These are phyloP conservation scores for Catotricha subobsoleta DNA, from an alignment of 2,888 invertebrate genomes.

Conservation along the genomic window DNA sequence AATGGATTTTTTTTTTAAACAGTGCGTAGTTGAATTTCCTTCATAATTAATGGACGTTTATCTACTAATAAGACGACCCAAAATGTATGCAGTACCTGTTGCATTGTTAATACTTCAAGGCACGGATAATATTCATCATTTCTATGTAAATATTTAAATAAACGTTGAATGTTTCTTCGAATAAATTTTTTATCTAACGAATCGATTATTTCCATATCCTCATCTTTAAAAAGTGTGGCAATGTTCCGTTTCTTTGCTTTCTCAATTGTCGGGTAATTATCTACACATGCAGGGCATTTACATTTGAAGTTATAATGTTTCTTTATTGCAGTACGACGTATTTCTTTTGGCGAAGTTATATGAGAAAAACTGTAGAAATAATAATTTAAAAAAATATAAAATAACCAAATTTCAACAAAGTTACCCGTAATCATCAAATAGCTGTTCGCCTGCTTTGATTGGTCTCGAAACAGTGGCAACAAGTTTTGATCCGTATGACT, in stretches of 20 bases:
- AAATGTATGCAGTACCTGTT: too few species aligned
- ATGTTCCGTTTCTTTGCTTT: slow-evolving; percentile 25
- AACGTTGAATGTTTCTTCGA: slow-evolving; percentile 21
- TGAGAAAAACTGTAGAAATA: background rate
- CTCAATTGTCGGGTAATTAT: slow-evolving; percentile 47
- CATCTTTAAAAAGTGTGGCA: slow-evolving; percentile 20
- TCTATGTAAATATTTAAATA: slow-evolving; percentile 22
- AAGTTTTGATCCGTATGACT: slow-evolving; percentile 35
- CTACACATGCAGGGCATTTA: slow-evolving; percentile 51
- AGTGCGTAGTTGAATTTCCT: too few species aligned
- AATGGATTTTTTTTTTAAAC: too few species aligned
- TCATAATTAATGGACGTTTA: too few species aligned
- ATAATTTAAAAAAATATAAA: too few species aligned
- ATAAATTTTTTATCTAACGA: slow-evolving; percentile 24
- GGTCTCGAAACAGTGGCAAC: slow-evolving; percentile 42
- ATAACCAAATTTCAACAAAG: too few species aligned
- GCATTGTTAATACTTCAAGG: too few species aligned
- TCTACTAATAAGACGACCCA: too few species aligned
- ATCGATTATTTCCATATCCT: slow-evolving; percentile 20
- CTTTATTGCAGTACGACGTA: slow-evolving; percentile 40
- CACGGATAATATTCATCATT: slow-evolving; percentile 23
- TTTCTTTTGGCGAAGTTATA: slow-evolving; percentile 21
- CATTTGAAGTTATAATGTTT: slow-evolving; percentile 69
- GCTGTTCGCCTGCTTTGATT: slow-evolving; percentile 50
- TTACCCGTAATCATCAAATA: slow-evolving; percentile 69